Base-by-base conservation (phyloP, 2,797 vertebrate genomes). In the Artibeus jamaicensis region DNA sequence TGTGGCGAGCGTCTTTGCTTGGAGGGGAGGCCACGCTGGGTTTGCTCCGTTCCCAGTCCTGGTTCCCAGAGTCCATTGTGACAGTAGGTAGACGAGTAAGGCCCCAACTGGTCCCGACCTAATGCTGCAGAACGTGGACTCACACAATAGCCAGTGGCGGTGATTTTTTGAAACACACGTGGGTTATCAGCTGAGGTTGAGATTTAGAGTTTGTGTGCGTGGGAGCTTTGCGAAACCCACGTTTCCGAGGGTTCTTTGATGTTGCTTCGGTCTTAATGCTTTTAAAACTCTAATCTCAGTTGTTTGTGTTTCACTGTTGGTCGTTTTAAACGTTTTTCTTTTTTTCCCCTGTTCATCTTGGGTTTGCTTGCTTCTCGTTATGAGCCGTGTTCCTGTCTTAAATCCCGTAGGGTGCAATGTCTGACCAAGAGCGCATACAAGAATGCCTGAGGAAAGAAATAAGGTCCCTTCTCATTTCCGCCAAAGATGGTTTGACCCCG, bases 361-460 rank as follows among this genome's bases (percentile, higher is more conserved):
- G 6, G 1, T 34, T 79, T 94, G 39, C 11, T 26, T 1, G 5
- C 39, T 50, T 73, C 77, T 57, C 5, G 68, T 90, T 55, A 53
- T 6, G 34, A 81, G 21, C 46, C 1, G 1, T 7, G 67, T 73
- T 91, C 57, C 19, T 4, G n/a, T 86, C 21, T 93, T 89, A 86
- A 87, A 81, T 68, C 18, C 55, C 7, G 0, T 29, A 44, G 1
- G 96, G 44, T 1, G 42, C 88, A 8, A 98, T 98, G 98, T 98
- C 96, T 0, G 97, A 98, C 93, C 98, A 99, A 85, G 98, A 98
- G 2, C 97, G 98, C 2, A 34, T 98, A 1, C 98, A 99, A 91
- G 97, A 98, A 18, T 86, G 97, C 34, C 96, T 99, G 97, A 99
- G 99, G 98, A 99, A 99, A 91, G 99, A 99, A 89, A 96, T 99